Percentiles rank a stretch among this genome's conserved stretches.
Conservation (phyloP, 2,113 vertebrate species). For the Gopherus evgoodei region DNA sequence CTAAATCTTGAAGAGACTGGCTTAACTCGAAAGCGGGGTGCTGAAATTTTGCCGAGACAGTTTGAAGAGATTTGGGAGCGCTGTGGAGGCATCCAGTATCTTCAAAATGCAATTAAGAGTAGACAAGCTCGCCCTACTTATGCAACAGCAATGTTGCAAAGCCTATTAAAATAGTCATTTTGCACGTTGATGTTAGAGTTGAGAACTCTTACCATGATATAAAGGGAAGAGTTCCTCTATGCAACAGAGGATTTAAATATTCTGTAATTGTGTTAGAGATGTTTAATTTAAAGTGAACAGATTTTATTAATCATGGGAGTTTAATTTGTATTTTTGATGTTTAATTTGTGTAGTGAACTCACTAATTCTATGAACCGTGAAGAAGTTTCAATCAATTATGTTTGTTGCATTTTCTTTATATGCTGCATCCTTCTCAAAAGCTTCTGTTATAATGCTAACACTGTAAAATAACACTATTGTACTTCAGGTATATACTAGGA, state of each 20-base stretch:
- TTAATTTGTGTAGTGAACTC: slow-evolving; percentile 74
- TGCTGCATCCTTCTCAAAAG: slow-evolving; percentile 14
- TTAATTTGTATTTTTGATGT: slow-evolving; percentile 73
- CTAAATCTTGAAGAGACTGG: slow-evolving; percentile 97
- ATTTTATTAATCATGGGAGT: slow-evolving; percentile 78
- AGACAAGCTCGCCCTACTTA: slow-evolving; percentile 94
- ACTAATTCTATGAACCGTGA: slow-evolving; percentile 46
- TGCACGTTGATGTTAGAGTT: fast-evolving
- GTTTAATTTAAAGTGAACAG: slow-evolving; percentile 77
- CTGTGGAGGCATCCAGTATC: slow-evolving; percentile 94
- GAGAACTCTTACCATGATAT: background rate
- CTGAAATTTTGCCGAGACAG: slow-evolving; percentile 95
- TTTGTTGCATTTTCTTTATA: slow-evolving; percentile 64
- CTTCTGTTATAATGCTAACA: background rate
- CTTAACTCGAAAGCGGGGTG: slow-evolving; percentile 92
- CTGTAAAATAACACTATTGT: slow-evolving; percentile 4
- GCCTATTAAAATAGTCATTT: slow-evolving; percentile 75
- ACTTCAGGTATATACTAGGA: slow-evolving; percentile 22
- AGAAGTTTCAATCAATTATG: slow-evolving; percentile 53
- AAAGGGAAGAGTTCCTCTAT: slow-evolving; percentile 78
- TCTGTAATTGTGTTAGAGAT: slow-evolving; percentile 72
- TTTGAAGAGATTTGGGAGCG: slow-evolving; percentile 99
- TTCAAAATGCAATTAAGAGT: slow-evolving; percentile 92
- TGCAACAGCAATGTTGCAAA: slow-evolving; percentile 97
- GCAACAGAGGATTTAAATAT: slow-evolving; percentile 46